These are phyloP conservation scores for Sphaerophoria rueppellii DNA, from an alignment of 2,888 invertebrate species.

Conservation along the genomic window DNA sequence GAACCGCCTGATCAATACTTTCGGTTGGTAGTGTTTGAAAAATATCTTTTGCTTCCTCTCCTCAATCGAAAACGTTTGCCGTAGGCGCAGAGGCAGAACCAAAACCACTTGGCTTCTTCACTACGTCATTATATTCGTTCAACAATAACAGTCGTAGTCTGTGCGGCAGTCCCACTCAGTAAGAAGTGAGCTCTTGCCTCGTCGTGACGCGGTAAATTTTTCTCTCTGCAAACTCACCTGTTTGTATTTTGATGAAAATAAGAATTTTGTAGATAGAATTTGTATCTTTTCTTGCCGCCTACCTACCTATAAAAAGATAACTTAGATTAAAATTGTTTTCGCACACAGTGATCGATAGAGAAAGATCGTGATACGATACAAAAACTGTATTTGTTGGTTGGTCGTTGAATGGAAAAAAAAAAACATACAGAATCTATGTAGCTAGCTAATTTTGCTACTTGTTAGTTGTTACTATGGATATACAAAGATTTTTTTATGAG, in stretches of 20 bases:
- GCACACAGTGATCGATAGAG: constrained; percentile 39
- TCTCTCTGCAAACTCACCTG: constrained; percentile 42
- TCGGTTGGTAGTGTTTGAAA: constrained; percentile 49
- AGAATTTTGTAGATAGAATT: constrained; percentile 28
- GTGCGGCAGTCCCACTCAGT: constrained; percentile 62
- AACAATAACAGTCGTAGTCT: constrained; percentile 49
- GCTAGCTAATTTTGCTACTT: constrained; percentile 46
- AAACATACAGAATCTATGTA: background rate
- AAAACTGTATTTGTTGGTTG: constrained; percentile 54
- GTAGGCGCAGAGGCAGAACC: constrained; percentile 71
- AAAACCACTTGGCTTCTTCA: constrained; percentile 64
- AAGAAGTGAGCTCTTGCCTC: constrained; percentile 66
- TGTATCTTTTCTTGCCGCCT: constrained; percentile 29
- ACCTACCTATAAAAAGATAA: constrained; percentile 24
- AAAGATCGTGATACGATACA: constrained; percentile 17
- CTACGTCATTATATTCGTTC: constrained; percentile 60
- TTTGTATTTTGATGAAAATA: constrained; percentile 15
- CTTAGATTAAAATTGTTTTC: constrained; percentile 56
- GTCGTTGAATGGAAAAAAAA: constrained; percentile 13
- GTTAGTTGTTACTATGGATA: constrained; percentile 41
- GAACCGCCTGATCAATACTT: constrained; percentile 22
- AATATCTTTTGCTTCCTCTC: constrained; percentile 58
- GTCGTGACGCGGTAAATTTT: constrained; percentile 54
- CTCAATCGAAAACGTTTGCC: constrained; percentile 59
- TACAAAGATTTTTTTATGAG: constrained; percentile 32